A percentile compares a stretch with the other conserved stretches of the same genome.
Evolutionary conservation across 2,888 invertebrate species (phyloP).

Genomic region (Drosophila ochracea): DNA sequence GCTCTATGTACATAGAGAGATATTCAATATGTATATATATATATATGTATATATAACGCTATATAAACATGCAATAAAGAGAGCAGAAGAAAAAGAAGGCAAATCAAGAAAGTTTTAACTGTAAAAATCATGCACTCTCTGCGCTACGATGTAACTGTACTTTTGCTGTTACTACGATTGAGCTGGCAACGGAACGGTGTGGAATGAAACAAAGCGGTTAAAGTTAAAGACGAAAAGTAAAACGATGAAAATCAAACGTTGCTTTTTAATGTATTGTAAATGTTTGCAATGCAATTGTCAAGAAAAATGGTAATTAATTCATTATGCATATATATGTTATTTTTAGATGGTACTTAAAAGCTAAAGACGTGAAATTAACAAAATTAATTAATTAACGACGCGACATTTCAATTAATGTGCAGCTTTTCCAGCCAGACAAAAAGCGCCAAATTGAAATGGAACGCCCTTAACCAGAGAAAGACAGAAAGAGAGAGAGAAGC

Average conservation of each 20-base stretch:
- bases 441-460: constrained; percentile 73
- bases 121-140: constrained; percentile 19
- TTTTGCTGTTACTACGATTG: constrained; percentile 52
- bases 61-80: constrained; percentile 26
- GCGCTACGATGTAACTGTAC: constrained; percentile 27
- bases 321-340: constrained; percentile 25
- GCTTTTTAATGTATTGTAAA: constrained; percentile 59
- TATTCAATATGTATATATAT: not conserved
- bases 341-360: constrained; percentile 55
- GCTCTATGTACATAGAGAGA: not conserved
- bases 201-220: constrained; percentile 45
- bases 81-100: constrained; percentile 7
- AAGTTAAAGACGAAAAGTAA: constrained; percentile 13
- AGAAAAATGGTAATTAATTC: constrained; percentile 36
- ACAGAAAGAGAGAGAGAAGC: constrained; percentile 18
- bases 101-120: constrained; percentile 15
- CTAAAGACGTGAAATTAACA: constrained; percentile 40
- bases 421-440: constrained; percentile 73
- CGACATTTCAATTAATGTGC: constrained; percentile 70
- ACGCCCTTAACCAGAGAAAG: constrained; percentile 26
- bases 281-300: constrained; percentile 41
- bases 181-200: constrained; percentile 43
- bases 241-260: constrained; percentile 55
- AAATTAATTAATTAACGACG: constrained; percentile 22
- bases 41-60: not conserved